Evolutionary conservation across 2,888 invertebrate genomes (phyloP).

Genomic region (Erannis defoliaria): DNA sequence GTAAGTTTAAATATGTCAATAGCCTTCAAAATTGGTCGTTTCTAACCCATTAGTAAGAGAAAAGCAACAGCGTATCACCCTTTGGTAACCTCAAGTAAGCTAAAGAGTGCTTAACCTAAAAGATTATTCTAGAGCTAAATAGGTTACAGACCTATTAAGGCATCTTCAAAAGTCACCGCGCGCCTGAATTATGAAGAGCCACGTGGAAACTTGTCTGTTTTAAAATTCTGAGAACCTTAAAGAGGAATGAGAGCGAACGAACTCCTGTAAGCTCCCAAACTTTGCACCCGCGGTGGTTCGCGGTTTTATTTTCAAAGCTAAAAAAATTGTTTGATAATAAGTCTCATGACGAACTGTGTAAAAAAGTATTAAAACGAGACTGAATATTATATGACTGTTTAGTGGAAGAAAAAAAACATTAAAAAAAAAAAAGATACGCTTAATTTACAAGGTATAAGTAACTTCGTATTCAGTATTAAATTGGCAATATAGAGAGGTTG

Average conservation of each 20-base stretch:
- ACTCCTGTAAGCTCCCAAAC: conserved; percentile 27
- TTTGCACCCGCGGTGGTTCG: conserved; percentile 27
- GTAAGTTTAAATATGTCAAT: too few relatives aligned
- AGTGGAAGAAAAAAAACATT: too few relatives aligned
- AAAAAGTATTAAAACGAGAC: too few relatives aligned
- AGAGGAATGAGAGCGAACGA: conserved; percentile 16
- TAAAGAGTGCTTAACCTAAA: neutral
- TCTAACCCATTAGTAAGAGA: too few relatives aligned
- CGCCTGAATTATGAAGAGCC: conserved; percentile 7
- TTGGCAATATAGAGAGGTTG: too few relatives aligned
- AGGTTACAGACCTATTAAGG: conserved; percentile 1
- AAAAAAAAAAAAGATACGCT: too few relatives aligned
- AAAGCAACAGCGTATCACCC: too few relatives aligned
- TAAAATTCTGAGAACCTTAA: conserved; percentile 22
- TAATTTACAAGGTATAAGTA: too few relatives aligned
- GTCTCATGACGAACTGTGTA: neutral
- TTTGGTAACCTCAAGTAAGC: too few relatives aligned
- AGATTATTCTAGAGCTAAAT: neutral
- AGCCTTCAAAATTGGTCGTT: too few relatives aligned
- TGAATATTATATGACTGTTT: too few relatives aligned
- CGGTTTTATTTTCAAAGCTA: conserved; percentile 26
- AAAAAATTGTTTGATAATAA: conserved; percentile 24
- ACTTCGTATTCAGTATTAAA: too few relatives aligned
- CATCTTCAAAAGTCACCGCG: conserved; percentile 1
- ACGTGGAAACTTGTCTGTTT: conserved; percentile 15